These are phyloP conservation scores for Luperina nickerlii DNA, from an alignment of 2,888 invertebrate genomes.

Conservation along the genomic window DNA sequence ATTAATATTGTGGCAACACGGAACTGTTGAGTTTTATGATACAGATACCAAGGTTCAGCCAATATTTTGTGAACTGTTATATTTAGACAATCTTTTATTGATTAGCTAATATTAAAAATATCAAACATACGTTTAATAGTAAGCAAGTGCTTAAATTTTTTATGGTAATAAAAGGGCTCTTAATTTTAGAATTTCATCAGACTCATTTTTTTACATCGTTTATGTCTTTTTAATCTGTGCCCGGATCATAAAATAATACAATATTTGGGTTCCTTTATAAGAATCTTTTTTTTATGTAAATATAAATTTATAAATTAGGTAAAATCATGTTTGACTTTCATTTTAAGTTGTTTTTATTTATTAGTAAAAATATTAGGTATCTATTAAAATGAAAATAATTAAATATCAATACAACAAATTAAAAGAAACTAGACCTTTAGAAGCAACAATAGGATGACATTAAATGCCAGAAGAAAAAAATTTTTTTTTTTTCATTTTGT, in stretches of 20 bases:
- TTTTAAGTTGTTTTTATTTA: no score
- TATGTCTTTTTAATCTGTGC: no score
- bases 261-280: no score
- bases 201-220: not conserved
- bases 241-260: no score
- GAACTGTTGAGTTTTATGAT: constrained; percentile 20
- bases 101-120: not conserved
- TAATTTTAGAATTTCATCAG: not conserved
- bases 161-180: not conserved
- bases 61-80: not conserved
- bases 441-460: constrained; percentile 10
- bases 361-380: no score
- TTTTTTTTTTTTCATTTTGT: not conserved
- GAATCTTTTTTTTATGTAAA: no score
- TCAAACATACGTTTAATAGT: not conserved
- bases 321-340: no score
- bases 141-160: not conserved
- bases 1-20: constrained; percentile 44
- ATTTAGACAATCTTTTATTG: not conserved
- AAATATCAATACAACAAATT: not conserved
- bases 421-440: not conserved
- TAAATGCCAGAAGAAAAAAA: constrained; percentile 11
- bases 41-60: constrained; percentile 10
- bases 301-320: no score
- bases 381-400: not conserved